These are phyloP conservation scores for Coregonus suidteri DNA, from an alignment of 2,797 vertebrate species.

Conservation along the genomic window DNA sequence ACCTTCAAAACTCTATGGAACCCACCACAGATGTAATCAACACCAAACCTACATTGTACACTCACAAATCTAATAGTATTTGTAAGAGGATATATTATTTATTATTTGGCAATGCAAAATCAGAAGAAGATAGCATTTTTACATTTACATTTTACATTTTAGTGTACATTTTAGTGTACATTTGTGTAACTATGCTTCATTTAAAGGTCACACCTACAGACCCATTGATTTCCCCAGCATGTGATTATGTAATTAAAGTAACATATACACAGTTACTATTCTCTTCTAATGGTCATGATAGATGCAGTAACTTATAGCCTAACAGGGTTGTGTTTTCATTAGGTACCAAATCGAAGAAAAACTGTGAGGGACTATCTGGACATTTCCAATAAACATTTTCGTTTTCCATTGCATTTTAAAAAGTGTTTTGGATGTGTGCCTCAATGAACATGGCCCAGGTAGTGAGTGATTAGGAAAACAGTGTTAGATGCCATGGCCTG, in stretches of 20 bases:
- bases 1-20: not conserved
- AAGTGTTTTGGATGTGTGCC: too few species aligned
- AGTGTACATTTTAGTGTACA: too few species aligned
- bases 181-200: not conserved
- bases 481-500: too few species aligned
- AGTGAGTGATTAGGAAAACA: too few species aligned
- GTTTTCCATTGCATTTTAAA: too few species aligned
- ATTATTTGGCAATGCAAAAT: not conserved
- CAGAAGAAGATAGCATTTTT: not conserved
- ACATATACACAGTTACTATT: not conserved
- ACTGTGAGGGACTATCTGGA: not conserved
- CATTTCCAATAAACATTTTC: slow-evolving; percentile 38
- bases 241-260: not conserved
- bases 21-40: not conserved
- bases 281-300: not conserved
- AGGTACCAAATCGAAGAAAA: too few species aligned
- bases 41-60: not conserved
- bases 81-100: not conserved
- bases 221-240: not conserved
- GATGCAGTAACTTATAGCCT: not conserved
- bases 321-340: too few species aligned
- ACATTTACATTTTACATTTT: too few species aligned
- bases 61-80: not conserved
- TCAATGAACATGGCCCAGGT: too few species aligned
- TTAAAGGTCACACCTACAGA: not conserved